Conservation (phyloP, 2,113 vertebrate genomes). For the Hymenochirus boettgeri region DNA sequence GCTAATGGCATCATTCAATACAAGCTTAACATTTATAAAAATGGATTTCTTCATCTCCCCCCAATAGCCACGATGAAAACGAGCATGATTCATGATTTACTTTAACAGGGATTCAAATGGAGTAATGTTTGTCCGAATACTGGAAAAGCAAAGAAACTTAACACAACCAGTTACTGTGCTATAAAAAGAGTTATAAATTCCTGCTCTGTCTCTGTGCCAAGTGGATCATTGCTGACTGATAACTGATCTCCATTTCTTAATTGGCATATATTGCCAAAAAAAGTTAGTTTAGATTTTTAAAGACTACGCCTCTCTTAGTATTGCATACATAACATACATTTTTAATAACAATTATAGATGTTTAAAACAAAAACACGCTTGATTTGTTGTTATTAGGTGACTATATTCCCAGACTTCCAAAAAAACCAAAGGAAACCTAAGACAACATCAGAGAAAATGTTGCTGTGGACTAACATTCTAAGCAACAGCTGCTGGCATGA, state of each 20-base stretch:
- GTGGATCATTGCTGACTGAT: slow-evolving; percentile 3
- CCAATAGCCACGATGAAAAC: no score
- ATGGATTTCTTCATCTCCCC: no score
- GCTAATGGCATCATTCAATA: no score
- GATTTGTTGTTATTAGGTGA: slow-evolving; percentile 32
- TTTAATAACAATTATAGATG: slow-evolving; percentile 7
- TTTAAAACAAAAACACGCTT: slow-evolving; percentile 10
- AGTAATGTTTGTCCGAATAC: no score
- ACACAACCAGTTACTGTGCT: no score
- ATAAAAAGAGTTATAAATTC: no score
- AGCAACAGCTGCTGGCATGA: slow-evolving; percentile 33
- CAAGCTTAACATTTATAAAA: no score
- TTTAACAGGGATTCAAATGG: no score
- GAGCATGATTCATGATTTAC: no score
- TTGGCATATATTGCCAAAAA: neutral
- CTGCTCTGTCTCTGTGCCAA: neutral
- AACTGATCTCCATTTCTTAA: slow-evolving; percentile 7
- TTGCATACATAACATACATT: neutral
- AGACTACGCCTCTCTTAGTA: neutral
- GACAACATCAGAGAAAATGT: slow-evolving; percentile 20
- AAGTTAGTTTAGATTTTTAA: no score
- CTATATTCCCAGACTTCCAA: slow-evolving; percentile 24
- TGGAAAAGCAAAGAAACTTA: no score
- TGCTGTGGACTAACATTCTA: slow-evolving; percentile 24
- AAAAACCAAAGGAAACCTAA: slow-evolving; percentile 27